These are phyloP conservation scores for Hypocryptadius cinnamomeus DNA, from an alignment of 2,113 vertebrate genomes.

Conservation along the genomic window DNA sequence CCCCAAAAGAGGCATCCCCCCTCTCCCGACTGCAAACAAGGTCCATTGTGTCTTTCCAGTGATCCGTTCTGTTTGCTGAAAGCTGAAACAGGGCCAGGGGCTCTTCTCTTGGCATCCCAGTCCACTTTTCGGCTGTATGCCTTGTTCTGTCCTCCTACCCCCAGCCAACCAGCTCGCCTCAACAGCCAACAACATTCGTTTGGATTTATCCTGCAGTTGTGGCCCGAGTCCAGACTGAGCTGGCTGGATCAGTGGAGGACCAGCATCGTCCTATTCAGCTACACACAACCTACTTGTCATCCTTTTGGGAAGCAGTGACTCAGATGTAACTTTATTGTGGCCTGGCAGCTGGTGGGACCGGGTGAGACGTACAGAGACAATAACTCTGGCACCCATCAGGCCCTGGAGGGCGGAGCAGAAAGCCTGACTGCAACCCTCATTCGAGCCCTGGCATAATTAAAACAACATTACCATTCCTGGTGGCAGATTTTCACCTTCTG, in stretches of 20 bases:
- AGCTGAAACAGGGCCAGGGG: neutral
- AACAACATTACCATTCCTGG: constrained; percentile 59
- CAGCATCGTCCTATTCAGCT: constrained; percentile 63
- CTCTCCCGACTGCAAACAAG: neutral
- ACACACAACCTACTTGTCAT: constrained; percentile 69
- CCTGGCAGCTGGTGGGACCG: constrained; percentile 73
- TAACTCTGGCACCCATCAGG: constrained; percentile 32
- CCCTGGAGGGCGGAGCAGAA: constrained; percentile 17
- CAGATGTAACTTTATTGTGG: constrained; percentile 70
- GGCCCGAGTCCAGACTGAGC: constrained; percentile 60
- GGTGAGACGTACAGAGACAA: constrained; percentile 54
- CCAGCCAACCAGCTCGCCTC: neutral
- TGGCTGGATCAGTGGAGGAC: constrained; percentile 61
- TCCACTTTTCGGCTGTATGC: neutral
- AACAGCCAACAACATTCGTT: constrained; percentile 25
- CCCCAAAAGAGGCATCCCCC: neutral
- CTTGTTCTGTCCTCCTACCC: neutral
- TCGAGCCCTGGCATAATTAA: constrained; percentile 69
- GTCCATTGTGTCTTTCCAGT: neutral
- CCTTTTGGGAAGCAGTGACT: constrained; percentile 77
- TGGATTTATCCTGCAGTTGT: constrained; percentile 50
- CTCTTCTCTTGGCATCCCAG: neutral
- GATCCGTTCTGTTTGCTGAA: constrained; percentile 1
- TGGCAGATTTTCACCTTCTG: constrained; percentile 37
- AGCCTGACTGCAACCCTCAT: constrained; percentile 42